Conservation (phyloP, 2,888 invertebrate genomes). For the Trissolcus japonicus region DNA sequence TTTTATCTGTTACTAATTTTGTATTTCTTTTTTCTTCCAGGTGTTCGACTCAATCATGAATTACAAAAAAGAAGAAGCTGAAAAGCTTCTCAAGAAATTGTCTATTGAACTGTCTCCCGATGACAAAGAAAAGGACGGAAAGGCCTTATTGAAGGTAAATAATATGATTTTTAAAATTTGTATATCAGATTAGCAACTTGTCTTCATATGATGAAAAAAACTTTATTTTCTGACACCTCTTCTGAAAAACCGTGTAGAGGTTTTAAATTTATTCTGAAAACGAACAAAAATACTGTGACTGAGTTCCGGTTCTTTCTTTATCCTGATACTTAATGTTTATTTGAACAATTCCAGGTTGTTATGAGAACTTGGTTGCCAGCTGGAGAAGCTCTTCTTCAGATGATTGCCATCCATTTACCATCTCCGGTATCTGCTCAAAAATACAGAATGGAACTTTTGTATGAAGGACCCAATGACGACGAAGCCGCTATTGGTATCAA, state of each 20-base stretch:
- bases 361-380: slow-evolving; percentile 99
- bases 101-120: slow-evolving; percentile 94
- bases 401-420: slow-evolving; percentile 99
- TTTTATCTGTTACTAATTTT: slow-evolving; percentile 5
- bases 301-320: neutral
- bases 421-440: slow-evolving; percentile 99
- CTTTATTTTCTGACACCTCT: slow-evolving; percentile 4
- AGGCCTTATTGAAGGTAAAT: slow-evolving; percentile 91
- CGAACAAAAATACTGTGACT: too few relatives aligned
- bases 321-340: neutral
- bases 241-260: slow-evolving; percentile 1
- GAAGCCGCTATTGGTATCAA: slow-evolving; percentile 94
- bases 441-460: slow-evolving; percentile 99
- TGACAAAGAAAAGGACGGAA: slow-evolving; percentile 97
- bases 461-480: slow-evolving; percentile 98
- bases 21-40: slow-evolving; percentile 66
- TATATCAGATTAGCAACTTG: neutral
- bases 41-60: slow-evolving; percentile 92
- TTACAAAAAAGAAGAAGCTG: slow-evolving; percentile 96
- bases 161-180: neutral
- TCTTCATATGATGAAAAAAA: slow-evolving; percentile 43
- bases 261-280: slow-evolving; percentile 30
- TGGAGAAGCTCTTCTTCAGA: slow-evolving; percentile 99
- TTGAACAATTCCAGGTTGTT: slow-evolving; percentile 81
- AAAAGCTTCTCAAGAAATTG: slow-evolving; percentile 91